Evolutionary conservation across 2,888 invertebrate species (phyloP).

Genomic region (Pristionchus mayeri): DNA sequence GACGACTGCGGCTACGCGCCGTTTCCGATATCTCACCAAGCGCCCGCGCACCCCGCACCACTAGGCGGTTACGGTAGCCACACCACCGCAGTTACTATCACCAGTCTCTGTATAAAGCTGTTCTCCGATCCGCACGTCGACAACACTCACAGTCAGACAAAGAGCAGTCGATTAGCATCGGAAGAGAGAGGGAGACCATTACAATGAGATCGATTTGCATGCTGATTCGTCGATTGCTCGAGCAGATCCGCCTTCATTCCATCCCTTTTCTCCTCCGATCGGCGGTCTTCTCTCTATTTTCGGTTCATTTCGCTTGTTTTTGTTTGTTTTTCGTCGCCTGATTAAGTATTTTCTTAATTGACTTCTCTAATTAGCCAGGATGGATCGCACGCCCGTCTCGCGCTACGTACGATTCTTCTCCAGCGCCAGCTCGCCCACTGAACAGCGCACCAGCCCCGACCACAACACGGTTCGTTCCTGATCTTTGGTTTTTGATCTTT

Average conservation of each 20-base stretch:
- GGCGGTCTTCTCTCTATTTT: not conserved
- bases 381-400: no score
- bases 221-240: no score
- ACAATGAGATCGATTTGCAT: not conserved
- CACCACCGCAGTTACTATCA: not conserved
- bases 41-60: slow-evolving; percentile 54
- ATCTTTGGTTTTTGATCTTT: not conserved
- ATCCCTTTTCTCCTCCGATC: not conserved
- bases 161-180: not conserved
- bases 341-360: no score
- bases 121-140: not conserved
- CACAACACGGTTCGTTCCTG: not conserved
- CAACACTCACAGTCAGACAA: not conserved
- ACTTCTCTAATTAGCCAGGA: no score
- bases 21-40: slow-evolving; percentile 67
- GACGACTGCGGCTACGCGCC: slow-evolving; percentile 52
- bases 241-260: not conserved
- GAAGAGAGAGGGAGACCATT: not conserved
- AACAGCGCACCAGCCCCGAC: not conserved
- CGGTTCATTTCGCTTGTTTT: not conserved
- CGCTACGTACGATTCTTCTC: no score
- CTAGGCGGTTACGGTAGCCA: not conserved
- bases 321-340: not conserved
- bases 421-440: no score
- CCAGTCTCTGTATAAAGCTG: not conserved